Conservation (phyloP, 2,797 vertebrate species). For the Spea hammondii region DNA sequence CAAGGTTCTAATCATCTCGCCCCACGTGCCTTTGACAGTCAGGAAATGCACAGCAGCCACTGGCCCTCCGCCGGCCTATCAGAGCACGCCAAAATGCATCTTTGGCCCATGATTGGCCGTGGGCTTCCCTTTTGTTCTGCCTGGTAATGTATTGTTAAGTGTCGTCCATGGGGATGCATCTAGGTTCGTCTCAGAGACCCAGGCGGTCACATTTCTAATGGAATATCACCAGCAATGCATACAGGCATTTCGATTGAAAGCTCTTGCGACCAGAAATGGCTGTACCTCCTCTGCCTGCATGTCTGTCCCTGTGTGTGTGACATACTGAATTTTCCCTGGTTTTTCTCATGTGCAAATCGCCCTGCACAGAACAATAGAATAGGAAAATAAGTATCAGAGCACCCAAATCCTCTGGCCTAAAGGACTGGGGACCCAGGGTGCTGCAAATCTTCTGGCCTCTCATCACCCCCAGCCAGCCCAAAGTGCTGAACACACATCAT, state of each 20-base stretch:
- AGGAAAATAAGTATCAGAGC: too few relatives aligned
- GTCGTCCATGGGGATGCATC: constrained; percentile 31
- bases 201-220: constrained; percentile 41
- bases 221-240: constrained; percentile 20
- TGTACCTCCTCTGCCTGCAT: background rate
- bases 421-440: too few relatives aligned
- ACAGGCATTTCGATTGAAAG: constrained; percentile 36
- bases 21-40: constrained; percentile 39
- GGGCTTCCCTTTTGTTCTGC: constrained; percentile 33
- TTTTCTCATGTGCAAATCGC: too few relatives aligned
- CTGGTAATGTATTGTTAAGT: constrained; percentile 41
- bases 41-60: background rate
- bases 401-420: too few relatives aligned
- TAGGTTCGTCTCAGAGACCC: constrained; percentile 29
- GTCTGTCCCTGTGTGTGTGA: background rate
- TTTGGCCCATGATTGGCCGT: constrained; percentile 29
- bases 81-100: constrained; percentile 12
- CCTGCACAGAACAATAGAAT: too few relatives aligned
- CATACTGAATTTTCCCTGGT: too few relatives aligned
- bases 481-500: too few relatives aligned
- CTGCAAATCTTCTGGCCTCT: too few relatives aligned
- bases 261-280: constrained; percentile 29
- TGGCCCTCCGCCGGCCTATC: constrained; percentile 28
- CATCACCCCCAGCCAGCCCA: too few relatives aligned
- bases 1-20: constrained; percentile 44